Evolutionary conservation across 1,140 invertebrate genomes (phyloP).

Genomic region (Drosophila dunni): DNA sequence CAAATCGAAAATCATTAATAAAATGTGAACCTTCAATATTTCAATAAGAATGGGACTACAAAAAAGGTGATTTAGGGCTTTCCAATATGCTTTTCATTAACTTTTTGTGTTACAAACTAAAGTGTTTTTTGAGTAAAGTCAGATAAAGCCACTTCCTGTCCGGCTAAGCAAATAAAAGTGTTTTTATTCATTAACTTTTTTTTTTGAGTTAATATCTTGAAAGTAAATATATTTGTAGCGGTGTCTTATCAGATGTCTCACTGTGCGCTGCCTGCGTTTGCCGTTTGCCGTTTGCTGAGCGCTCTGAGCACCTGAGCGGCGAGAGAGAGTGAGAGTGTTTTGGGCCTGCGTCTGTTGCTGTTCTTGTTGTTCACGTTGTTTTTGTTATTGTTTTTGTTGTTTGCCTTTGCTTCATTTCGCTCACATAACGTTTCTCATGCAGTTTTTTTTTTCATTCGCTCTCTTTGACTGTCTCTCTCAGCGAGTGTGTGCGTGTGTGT

Average conservation of each 20-base stretch:
- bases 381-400: slow-evolving; percentile 16
- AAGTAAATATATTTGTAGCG: too few relatives aligned
- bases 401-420: slow-evolving; percentile 65
- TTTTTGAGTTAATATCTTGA: too few relatives aligned
- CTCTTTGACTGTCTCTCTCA: slow-evolving; percentile 27
- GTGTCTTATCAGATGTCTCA: background rate
- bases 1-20: too few relatives aligned
- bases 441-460: slow-evolving; percentile 62
- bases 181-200: too few relatives aligned
- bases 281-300: slow-evolving; percentile 9
- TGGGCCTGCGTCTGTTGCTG: slow-evolving; percentile 52
- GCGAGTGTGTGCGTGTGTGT: slow-evolving; percentile 29
- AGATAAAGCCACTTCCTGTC: too few relatives aligned
- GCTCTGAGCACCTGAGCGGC: slow-evolving; percentile 37
- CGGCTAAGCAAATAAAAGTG: too few relatives aligned
- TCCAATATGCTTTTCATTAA: too few relatives aligned
- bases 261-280: background rate
- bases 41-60: too few relatives aligned
- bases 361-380: slow-evolving; percentile 48
- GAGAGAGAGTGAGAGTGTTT: slow-evolving; percentile 80
- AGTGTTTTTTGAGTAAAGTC: too few relatives aligned
- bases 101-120: too few relatives aligned
- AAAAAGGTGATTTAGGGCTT: too few relatives aligned
- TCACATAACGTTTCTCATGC: slow-evolving; percentile 83
- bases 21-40: too few relatives aligned